Evolutionary conservation across 1,140 invertebrate species (phyloP).

Genomic region (Atta colombica): DNA sequence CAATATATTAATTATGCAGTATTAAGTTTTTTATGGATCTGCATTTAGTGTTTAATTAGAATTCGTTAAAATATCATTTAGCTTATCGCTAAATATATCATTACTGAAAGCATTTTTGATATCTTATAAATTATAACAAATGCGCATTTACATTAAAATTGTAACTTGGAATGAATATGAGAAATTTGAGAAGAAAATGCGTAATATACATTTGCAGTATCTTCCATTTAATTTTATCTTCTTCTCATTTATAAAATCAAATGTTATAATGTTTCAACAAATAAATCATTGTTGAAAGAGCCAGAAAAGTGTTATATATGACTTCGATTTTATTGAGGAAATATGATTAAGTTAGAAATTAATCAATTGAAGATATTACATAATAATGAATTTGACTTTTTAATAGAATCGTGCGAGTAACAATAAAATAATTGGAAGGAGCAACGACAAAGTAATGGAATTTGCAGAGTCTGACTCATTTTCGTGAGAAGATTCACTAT

Average conservation of each 20-base stretch:
- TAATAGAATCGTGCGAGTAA: conserved; percentile 54
- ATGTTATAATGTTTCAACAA: not conserved
- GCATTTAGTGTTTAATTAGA: not conserved
- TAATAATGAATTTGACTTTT: not conserved
- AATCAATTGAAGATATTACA: not conserved
- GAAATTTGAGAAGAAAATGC: not conserved
- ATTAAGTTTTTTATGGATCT: not conserved
- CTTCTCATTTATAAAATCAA: not conserved
- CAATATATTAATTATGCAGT: not conserved
- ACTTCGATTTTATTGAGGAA: not conserved
- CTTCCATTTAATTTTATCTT: not conserved
- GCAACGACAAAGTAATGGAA: conserved; percentile 2
- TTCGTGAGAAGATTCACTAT: not conserved
- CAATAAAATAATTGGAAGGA: conserved; percentile 23
- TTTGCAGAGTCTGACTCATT: not conserved
- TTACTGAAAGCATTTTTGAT: not conserved
- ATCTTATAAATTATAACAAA: not conserved
- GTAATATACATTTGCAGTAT: not conserved
- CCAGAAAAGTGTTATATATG: not conserved
- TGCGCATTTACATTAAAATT: not conserved
- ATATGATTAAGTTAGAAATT: not conserved
- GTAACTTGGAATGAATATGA: not conserved
- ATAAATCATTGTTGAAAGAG: not conserved
- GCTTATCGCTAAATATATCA: not conserved
- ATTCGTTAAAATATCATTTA: not conserved